Conservation (phyloP, 1,140 invertebrate genomes). For the Eubasilissa regina region DNA sequence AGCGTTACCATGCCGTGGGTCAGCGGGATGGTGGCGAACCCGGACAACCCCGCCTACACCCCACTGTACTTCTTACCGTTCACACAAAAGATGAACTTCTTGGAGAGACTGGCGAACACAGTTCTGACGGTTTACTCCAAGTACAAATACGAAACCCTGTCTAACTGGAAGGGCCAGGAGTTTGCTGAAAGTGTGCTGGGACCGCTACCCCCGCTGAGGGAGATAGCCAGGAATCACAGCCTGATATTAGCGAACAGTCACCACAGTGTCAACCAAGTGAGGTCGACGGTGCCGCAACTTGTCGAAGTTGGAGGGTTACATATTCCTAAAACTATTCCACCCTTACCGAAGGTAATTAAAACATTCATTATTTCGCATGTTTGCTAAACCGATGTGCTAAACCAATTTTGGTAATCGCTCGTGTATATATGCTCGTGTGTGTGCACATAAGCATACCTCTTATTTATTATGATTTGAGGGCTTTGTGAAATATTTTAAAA, state of each 20-base stretch:
- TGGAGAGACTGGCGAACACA: constrained; percentile 69
- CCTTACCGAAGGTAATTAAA: constrained; percentile 48
- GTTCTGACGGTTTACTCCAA: constrained; percentile 23
- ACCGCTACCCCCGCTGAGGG: constrained; percentile 64
- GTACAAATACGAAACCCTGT: constrained; percentile 33
- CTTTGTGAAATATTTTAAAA: no score
- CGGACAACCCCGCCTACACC: constrained; percentile 70
- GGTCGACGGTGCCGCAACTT: constrained; percentile 67
- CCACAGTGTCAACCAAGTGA: constrained; percentile 67
- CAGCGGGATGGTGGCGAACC: constrained; percentile 70
- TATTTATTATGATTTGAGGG: no score
- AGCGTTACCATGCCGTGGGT: constrained; percentile 71
- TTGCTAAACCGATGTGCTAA: no score
- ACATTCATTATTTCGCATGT: background rate
- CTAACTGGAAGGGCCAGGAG: constrained; percentile 31
- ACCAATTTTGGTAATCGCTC: no score
- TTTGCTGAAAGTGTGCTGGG: constrained; percentile 62
- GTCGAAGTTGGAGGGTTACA: constrained; percentile 70
- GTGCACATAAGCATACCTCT: no score
- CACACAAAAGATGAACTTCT: constrained; percentile 68
- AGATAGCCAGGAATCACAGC: constrained; percentile 69
- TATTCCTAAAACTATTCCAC: constrained; percentile 59
- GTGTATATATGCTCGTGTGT: no score
- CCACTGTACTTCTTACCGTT: constrained; percentile 68
- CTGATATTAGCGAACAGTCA: constrained; percentile 71